These are phyloP conservation scores for Mylabris phalerata DNA, from an alignment of 1,140 invertebrate species.

Conservation along the genomic window DNA sequence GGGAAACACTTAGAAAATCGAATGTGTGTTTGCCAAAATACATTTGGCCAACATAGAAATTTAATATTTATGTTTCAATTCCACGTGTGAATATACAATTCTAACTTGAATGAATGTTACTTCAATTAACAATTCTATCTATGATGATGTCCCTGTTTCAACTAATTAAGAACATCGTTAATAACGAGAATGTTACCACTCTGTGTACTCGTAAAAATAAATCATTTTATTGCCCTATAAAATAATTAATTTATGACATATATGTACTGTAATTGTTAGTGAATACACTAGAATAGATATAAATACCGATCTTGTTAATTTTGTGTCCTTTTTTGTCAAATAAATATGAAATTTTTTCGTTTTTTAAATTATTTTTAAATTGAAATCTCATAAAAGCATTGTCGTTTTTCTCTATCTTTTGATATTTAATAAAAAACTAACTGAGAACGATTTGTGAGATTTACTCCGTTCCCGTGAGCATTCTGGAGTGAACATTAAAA, in stretches of 20 bases:
- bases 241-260: constrained; percentile 8
- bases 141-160: constrained; percentile 2
- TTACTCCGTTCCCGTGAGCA: too few species aligned
- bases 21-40: constrained; percentile 10
- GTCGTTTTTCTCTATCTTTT: too few species aligned
- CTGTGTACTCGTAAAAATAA: constrained; percentile 3
- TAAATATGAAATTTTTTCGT: too few species aligned
- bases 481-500: too few species aligned
- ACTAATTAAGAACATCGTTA: constrained; percentile 13
- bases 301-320: too few species aligned
- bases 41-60: constrained; percentile 13
- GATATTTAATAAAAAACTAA: too few species aligned
- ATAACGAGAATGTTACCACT: background rate
- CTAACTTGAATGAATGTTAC: constrained; percentile 9
- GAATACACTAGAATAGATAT: too few species aligned
- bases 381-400: too few species aligned
- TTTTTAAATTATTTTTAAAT: too few species aligned
- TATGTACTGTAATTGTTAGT: too few species aligned
- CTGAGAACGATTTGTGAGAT: too few species aligned
- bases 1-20: constrained; percentile 11
- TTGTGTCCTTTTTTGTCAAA: too few species aligned
- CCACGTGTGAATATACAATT: constrained; percentile 11
- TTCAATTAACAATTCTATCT: constrained; percentile 11
- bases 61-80: constrained; percentile 17
- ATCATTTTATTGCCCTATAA: constrained; percentile 2